phyloP scores from a whole-genome alignment of 2,888 invertebrate genomes.

The Mechanitis mazaeus region DNA sequence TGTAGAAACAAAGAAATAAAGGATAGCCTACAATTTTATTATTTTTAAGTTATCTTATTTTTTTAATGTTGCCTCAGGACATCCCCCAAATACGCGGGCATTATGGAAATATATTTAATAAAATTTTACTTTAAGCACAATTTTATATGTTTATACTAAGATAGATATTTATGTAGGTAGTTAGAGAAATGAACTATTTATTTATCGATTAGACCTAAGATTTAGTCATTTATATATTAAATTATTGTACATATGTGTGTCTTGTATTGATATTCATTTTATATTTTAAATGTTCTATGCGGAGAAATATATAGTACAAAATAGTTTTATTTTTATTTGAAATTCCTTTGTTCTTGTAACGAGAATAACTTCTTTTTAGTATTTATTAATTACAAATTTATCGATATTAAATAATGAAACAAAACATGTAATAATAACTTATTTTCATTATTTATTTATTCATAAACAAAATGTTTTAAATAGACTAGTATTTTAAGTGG shows the following conservation, averaged over 20 bases:
- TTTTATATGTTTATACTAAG: conserved; percentile 17
- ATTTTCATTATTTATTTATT: too few relatives aligned
- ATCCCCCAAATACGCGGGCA: conserved; percentile 14
- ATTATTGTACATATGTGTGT: conserved; percentile 32
- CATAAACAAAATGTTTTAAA: too few relatives aligned
- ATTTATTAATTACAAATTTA: too few relatives aligned
- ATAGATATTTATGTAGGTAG: conserved; percentile 13
- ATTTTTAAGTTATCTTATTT: neutral
- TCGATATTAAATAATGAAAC: too few relatives aligned
- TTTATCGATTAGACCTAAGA: conserved; percentile 27
- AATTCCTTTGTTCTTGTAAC: conserved; percentile 13
- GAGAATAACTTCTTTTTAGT: too few relatives aligned
- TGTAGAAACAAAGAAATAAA: too few relatives aligned
- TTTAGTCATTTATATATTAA: conserved; percentile 27
- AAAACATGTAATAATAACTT: too few relatives aligned
- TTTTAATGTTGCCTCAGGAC: neutral
- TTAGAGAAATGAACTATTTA: conserved; percentile 28
- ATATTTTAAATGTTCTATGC: conserved; percentile 29
- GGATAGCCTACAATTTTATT: too few relatives aligned
- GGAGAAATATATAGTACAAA: conserved; percentile 53
- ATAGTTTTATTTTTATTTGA: conserved; percentile 35
- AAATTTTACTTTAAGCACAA: conserved; percentile 15
- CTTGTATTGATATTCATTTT: conserved; percentile 24
- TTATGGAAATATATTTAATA: conserved; percentile 18
- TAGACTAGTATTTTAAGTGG: too few relatives aligned